Conservation (phyloP, 1,140 invertebrate species). For the Polypedilum pembai region DNA sequence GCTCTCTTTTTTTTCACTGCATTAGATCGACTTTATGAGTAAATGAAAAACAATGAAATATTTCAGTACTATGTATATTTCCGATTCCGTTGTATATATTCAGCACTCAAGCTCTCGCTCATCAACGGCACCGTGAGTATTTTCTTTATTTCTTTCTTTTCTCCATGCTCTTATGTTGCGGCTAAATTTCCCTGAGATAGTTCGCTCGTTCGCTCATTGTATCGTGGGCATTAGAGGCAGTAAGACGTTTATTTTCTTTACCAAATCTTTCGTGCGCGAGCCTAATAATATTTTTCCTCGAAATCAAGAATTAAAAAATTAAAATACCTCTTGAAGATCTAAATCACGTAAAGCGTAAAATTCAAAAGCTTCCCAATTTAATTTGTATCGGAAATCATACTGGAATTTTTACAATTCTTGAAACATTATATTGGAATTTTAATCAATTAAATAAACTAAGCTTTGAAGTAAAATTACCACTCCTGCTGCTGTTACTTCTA, state of each 20-base stretch:
- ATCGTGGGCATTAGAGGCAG: background rate
- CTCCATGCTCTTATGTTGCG: background rate
- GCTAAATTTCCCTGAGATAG: background rate
- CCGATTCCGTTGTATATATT: background rate
- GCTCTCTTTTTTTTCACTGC: too few species aligned
- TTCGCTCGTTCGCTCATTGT: background rate
- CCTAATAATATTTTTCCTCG: background rate
- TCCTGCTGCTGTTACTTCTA: background rate
- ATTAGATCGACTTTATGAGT: too few species aligned
- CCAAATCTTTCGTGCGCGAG: background rate
- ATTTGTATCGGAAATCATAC: constrained; percentile 3
- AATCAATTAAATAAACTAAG: background rate
- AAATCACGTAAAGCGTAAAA: background rate
- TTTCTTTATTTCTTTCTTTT: background rate
- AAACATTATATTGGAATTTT: constrained; percentile 1
- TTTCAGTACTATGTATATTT: background rate
- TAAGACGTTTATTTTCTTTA: background rate
- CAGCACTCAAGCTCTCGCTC: background rate
- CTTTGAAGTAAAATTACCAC: too few species aligned
- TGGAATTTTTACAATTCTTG: background rate
- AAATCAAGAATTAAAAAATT: background rate
- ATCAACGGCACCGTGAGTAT: background rate
- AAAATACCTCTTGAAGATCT: background rate
- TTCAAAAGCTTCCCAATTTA: background rate
- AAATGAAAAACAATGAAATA: too few species aligned